A percentile compares a stretch with the other conserved stretches of the same genome.
Evolutionary conservation across 2,888 invertebrate genomes (phyloP).

Genomic region (Rambutsinella grinnellia): DNA sequence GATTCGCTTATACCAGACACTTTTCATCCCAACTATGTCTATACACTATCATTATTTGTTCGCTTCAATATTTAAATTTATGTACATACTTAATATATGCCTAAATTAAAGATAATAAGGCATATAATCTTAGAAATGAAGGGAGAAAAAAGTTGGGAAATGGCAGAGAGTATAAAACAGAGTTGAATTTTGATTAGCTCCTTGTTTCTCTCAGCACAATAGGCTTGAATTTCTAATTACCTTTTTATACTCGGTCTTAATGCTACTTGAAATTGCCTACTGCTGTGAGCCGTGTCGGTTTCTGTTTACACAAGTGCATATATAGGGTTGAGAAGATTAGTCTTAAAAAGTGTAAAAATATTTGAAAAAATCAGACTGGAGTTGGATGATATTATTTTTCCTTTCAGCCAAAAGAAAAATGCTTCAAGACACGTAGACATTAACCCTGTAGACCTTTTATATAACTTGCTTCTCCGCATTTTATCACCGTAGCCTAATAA

Average conservation of each 20-base stretch:
- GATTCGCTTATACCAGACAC: neutral
- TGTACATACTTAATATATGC: slow-evolving; percentile 40
- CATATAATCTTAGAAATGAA: slow-evolving; percentile 17
- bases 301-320: neutral
- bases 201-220: slow-evolving; percentile 10
- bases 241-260: slow-evolving; percentile 8
- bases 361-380: slow-evolving; percentile 1
- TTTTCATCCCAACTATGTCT: neutral
- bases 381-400: no score
- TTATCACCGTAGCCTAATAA: no score
- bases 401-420: no score
- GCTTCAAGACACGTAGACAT: no score
- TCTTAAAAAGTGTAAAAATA: neutral
- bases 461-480: no score
- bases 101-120: slow-evolving; percentile 15
- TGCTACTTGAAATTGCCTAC: neutral
- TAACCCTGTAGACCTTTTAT: no score
- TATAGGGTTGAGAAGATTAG: neutral
- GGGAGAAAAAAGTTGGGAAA: slow-evolving; percentile 3
- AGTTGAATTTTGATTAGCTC: slow-evolving; percentile 46
- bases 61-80: slow-evolving; percentile 37
- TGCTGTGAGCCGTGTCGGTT: neutral
- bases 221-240: slow-evolving; percentile 44
- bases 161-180: slow-evolving; percentile 20
- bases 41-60: neutral